Evolutionary conservation across 2,888 invertebrate genomes (phyloP).

Genomic region (Argyresthia goedartella): DNA sequence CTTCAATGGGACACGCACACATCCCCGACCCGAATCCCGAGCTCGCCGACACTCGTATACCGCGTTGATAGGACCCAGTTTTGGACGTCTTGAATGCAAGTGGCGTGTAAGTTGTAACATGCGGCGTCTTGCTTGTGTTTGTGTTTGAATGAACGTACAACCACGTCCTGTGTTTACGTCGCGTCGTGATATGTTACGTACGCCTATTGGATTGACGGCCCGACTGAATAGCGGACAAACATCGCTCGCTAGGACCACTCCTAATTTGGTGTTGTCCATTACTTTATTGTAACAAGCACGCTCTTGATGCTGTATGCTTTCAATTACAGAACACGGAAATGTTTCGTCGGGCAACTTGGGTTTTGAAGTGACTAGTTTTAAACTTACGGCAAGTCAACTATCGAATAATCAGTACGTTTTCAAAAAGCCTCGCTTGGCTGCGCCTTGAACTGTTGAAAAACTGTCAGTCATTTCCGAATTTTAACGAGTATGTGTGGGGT

Average conservation of each 20-base stretch:
- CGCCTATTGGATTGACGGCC: constrained; percentile 47
- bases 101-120: not conserved
- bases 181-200: constrained; percentile 28
- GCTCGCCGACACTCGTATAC: too few relatives aligned
- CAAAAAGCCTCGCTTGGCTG: constrained; percentile 50
- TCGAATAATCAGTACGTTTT: constrained; percentile 18
- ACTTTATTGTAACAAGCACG: constrained; percentile 28
- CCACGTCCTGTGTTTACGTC: constrained; percentile 31
- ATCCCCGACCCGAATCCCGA: constrained; percentile 10
- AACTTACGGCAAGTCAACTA: constrained; percentile 7
- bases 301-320: constrained; percentile 1
- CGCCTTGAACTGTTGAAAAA: constrained; percentile 45
- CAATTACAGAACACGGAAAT: too few relatives aligned
- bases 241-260: constrained; percentile 28
- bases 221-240: constrained; percentile 36
- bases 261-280: constrained; percentile 48
- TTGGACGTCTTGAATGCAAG: constrained; percentile 19
- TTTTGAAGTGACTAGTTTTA: constrained; percentile 7
- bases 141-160: constrained; percentile 52
- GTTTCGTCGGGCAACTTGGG: not conserved
- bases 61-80: not conserved
- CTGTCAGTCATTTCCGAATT: constrained; percentile 64
- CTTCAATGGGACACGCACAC: constrained; percentile 60
- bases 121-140: constrained; percentile 15
- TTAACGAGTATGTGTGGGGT: constrained; percentile 57